phyloP scores from a whole-genome alignment of 1,140 invertebrate genomes.

The Calosoma granatense region DNA sequence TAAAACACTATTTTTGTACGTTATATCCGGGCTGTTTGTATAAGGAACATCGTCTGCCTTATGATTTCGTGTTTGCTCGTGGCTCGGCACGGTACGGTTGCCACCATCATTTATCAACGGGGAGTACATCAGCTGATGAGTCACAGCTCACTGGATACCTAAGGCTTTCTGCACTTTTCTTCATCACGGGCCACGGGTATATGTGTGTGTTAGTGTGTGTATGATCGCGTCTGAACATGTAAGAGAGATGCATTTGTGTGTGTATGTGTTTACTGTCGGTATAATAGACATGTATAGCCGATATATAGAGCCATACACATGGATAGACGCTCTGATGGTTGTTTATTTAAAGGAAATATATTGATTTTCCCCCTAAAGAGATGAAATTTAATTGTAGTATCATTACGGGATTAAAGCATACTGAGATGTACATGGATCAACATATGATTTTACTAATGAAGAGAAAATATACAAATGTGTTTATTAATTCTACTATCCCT shows the following conservation, averaged over 20 bases:
- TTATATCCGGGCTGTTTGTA: too few species aligned
- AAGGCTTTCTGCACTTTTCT: conserved; percentile 4
- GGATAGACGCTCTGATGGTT: conserved; percentile 1
- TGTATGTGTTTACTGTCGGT: background rate
- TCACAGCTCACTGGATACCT: conserved; percentile 8
- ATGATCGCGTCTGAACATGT: background rate
- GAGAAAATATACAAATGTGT: too few species aligned
- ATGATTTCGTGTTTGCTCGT: background rate
- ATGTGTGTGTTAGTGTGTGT: too few species aligned
- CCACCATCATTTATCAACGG: conserved; percentile 4
- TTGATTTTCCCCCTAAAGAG: conserved; percentile 2
- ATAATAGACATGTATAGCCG: conserved; percentile 3
- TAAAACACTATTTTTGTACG: too few species aligned
- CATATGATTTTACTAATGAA: too few species aligned
- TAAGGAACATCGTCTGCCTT: too few species aligned
- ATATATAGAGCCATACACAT: background rate
- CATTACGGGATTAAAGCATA: too few species aligned
- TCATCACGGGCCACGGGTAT: too few species aligned
- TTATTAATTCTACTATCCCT: too few species aligned
- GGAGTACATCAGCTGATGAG: conserved; percentile 7
- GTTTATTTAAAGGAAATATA: background rate
- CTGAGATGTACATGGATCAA: too few species aligned
- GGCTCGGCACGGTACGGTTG: background rate
- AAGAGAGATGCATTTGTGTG: too few species aligned
- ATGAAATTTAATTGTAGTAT: too few species aligned